Conservation (phyloP, 1,140 invertebrate genomes). For the Muscidifurax raptorellus region DNA sequence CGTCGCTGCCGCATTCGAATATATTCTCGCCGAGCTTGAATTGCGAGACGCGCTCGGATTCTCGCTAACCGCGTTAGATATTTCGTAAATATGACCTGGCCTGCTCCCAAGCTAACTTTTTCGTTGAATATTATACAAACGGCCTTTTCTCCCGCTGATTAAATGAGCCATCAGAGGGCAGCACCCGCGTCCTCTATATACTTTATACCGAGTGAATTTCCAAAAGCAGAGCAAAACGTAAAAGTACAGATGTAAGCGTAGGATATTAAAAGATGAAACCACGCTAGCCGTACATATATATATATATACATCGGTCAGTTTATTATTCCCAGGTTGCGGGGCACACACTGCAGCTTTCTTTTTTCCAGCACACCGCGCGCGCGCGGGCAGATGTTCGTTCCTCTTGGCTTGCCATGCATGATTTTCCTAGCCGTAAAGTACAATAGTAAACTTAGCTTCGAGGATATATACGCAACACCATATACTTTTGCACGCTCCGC, state of each 20-base stretch:
- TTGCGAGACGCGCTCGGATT: not conserved
- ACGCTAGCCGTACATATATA: too few species aligned
- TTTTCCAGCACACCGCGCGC: not conserved
- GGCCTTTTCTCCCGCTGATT: not conserved
- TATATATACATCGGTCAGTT: not conserved
- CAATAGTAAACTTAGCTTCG: conserved; percentile 54
- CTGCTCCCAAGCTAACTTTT: conserved; percentile 1
- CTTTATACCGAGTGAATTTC: not conserved
- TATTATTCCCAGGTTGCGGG: not conserved
- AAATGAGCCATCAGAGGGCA: not conserved
- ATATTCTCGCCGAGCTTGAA: conserved; percentile 3
- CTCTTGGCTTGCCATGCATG: conserved; percentile 68
- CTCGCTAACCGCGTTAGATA: not conserved
- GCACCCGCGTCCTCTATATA: not conserved
- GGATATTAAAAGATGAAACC: not conserved
- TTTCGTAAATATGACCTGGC: not conserved
- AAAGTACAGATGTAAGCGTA: not conserved
- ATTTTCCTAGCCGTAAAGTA: conserved; percentile 61
- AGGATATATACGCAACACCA: conserved; percentile 49
- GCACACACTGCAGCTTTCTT: not conserved
- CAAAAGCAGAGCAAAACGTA: not conserved
- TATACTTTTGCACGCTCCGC: conserved; percentile 54
- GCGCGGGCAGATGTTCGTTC: conserved; percentile 54
- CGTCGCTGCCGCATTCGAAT: not conserved
- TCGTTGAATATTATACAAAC: not conserved